Base-by-base conservation (phyloP, 2,113 vertebrate species). In the Platysternon megacephalum region DNA sequence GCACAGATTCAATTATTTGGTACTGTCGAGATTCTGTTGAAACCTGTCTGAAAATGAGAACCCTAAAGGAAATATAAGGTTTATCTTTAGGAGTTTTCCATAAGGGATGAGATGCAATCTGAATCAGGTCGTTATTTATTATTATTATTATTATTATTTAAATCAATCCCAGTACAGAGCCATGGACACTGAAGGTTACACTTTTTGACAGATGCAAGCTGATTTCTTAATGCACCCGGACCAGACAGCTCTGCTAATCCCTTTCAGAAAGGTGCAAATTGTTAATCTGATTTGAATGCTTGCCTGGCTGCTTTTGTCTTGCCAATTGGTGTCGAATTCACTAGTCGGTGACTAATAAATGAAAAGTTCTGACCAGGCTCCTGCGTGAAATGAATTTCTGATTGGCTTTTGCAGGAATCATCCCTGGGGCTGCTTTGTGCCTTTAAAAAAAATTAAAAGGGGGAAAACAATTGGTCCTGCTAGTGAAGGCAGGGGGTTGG, bases 261-360 rank as follows among this genome's bases (percentile, higher is more conserved):
- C 74, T 97, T 95, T 94, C 92, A 93, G 74, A 95, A 97, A 98
- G 96, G 97, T 97, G 94, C 91, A 97, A 98, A 96, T 93, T 96
- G 84, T 95, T 96, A 97, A 98, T 96, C 97, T 98, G 93, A 98
- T 98, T 97, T 97, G 94, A 96, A 97, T 96, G 88, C 92, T 87
- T 97, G 95, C 49, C 86, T 94, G 95, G 55, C 94, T 96, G 90
- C 87, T 95, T 95, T 95, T 96, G 93, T 93, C 93, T 93, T 49
- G 6, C 87, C 39, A 90, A 92, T 97, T 92, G 85, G 93, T 91
- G 96, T 94, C 90, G 93, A 97, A 97, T 92, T 89, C 85, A 91
- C 53, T 88, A 93, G 84, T 88, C 4, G 0, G 84, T 74, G 87
- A 97, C 46, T 80, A 97, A 98, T 96, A 97, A 97, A 95, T 91